Conservation (phyloP, 2,797 vertebrate species). For the Spondyliosoma cantharus region DNA sequence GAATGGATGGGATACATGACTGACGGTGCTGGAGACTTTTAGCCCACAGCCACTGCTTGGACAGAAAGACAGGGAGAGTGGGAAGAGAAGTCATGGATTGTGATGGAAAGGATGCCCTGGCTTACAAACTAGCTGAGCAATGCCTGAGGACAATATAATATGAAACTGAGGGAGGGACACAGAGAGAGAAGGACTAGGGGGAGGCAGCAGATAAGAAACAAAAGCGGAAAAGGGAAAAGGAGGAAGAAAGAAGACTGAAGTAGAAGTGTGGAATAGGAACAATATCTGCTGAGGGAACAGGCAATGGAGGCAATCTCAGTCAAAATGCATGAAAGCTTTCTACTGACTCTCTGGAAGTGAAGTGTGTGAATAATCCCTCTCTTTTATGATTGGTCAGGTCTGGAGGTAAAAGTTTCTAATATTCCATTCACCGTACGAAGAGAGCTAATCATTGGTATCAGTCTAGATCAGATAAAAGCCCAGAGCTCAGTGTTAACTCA, state of each 20-base stretch:
- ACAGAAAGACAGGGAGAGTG: constrained; percentile 24
- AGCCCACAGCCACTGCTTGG: constrained; percentile 61
- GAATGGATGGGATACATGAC: constrained; percentile 83
- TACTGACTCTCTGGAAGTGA: constrained; percentile 6
- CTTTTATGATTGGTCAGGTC: constrained; percentile 1
- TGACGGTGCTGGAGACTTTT: constrained; percentile 67
- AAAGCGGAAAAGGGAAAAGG: background rate
- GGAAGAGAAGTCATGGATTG: constrained; percentile 43
- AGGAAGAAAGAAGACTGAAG: background rate
- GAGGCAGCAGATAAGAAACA: constrained; percentile 7
- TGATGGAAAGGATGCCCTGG: constrained; percentile 41
- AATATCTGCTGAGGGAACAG: constrained; percentile 17
- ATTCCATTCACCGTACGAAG: background rate
- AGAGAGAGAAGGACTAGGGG: constrained; percentile 4
- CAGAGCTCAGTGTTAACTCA: constrained; percentile 7
- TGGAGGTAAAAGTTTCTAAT: constrained; percentile 1
- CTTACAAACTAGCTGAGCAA: constrained; percentile 55
- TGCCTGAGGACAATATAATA: constrained; percentile 54
- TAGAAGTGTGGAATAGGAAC: background rate
- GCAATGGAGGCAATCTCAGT: constrained; percentile 16
- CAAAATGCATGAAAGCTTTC: constrained; percentile 9
- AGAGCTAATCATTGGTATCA: background rate
- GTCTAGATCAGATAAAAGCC: constrained; percentile 21
- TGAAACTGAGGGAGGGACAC: constrained; percentile 32
- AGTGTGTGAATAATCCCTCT: background rate